Evolutionary conservation across 1,140 invertebrate genomes (phyloP).

Genomic region (Drosophila leontia): DNA sequence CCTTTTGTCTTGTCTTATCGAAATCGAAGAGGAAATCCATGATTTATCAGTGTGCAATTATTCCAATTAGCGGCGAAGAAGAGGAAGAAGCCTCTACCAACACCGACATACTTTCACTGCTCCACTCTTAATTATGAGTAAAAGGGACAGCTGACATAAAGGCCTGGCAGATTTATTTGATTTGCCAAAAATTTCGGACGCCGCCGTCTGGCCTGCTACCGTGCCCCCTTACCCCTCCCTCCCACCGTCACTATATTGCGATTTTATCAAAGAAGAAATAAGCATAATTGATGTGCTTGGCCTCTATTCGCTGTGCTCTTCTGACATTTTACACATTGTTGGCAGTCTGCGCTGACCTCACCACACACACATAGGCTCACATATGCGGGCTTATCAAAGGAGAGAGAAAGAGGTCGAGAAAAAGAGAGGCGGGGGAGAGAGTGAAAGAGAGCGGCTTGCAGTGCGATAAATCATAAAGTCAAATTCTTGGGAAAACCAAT

Average conservation of each 20-base stretch:
- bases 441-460: conserved; percentile 54
- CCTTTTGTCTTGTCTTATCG: conserved; percentile 69
- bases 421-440: conserved; percentile 11
- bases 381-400: conserved; percentile 53
- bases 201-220: conserved; percentile 48
- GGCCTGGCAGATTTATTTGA: conserved; percentile 49
- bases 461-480: conserved; percentile 39
- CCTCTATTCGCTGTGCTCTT: conserved; percentile 55
- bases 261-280: conserved; percentile 77
- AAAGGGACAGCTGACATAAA: conserved; percentile 55
- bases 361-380: conserved; percentile 31
- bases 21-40: conserved; percentile 19
- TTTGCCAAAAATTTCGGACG: conserved; percentile 73
- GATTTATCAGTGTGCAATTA: conserved; percentile 44
- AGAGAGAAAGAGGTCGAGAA: conserved; percentile 8
- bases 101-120: conserved; percentile 65
- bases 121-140: conserved; percentile 42
- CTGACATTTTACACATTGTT: conserved; percentile 75
- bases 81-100: conserved; percentile 5
- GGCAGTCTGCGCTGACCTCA: conserved; percentile 60
- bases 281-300: conserved; percentile 79
- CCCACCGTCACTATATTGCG: conserved; percentile 42
- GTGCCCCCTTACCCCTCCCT: not conserved
- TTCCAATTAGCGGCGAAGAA: conserved; percentile 57
- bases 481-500: conserved; percentile 41